Base-by-base conservation (phyloP, 2,797 vertebrate species). In the Schizothorax lantsangensis region DNA sequence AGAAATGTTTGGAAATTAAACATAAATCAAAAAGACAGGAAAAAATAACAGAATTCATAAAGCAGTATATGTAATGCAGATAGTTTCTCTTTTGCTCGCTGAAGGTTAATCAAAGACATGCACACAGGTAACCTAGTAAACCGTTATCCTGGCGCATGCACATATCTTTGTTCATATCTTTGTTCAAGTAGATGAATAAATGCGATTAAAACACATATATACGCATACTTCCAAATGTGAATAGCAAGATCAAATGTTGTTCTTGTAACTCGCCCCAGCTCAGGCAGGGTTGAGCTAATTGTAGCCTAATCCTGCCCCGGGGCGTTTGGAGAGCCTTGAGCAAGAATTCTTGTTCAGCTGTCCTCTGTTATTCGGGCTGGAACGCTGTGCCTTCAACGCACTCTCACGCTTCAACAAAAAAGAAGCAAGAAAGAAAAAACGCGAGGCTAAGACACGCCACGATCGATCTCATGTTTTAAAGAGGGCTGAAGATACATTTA, bases 281-380 rank as follows among this genome's bases (percentile, higher is more conserved):
- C 95, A 85, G 96, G 96, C 94, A 96, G 96, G 96, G 96, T 95
- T 95, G 95, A 97, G 96, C 96, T 98, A 97, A 98, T 98, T 97
- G 97, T 95, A 97, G 96, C 96, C 96, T 97, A 97, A 98, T 97
- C 97, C 96, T 95, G 96, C 96, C 97, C 97, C 95, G 97, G 95
- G 97, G 97, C 97, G 93, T 95, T 94, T 93, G 95, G 95, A 94
- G 94, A 97, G 97, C 97, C 97, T 94, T 93, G 95, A 97, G 98
- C 97, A 93, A 96, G 95, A 96, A 95, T 92, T 96, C 96, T 95
- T 95, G 95, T 94, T 94, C 92, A 93, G 93, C 94, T 94, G 93
- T 91, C 93, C 95, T 97, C 95, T 96, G 94, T 96, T 96, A 97
- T 96, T 97, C 94, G 95, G 95, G 96, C 95, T 97, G 95, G 95